Conservation (phyloP, 2,797 vertebrate genomes). For the Calcarius lapponicus region DNA sequence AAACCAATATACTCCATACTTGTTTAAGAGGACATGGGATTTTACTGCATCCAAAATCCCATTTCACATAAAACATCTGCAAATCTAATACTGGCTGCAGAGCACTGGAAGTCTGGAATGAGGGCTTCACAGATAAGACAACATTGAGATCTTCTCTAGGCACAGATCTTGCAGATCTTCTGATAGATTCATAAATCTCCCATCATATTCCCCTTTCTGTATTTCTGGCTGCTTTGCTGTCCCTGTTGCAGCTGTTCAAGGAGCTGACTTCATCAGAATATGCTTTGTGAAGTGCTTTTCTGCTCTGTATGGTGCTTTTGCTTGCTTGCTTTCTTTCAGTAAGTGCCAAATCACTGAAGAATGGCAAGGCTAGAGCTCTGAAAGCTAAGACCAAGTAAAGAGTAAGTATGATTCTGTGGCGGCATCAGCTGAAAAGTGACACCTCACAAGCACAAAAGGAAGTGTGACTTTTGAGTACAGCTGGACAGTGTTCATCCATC, state of each 20-base stretch:
- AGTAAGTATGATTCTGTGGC: background rate
- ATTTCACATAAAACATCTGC: background rate
- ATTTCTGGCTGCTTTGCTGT: constrained; percentile 8
- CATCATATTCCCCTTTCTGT: background rate
- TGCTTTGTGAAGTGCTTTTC: constrained; percentile 30
- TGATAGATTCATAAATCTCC: background rate
- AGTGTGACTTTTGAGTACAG: background rate
- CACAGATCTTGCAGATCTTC: background rate
- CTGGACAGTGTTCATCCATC: background rate
- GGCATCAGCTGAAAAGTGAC: constrained; percentile 14
- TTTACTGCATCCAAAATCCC: background rate
- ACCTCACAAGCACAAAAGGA: background rate
- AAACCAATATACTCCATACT: background rate
- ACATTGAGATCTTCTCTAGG: background rate
- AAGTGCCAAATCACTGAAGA: constrained; percentile 39
- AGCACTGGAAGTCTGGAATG: background rate
- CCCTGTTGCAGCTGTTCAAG: constrained; percentile 22
- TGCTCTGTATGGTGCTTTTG: constrained; percentile 2
- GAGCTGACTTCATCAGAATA: constrained; percentile 54
- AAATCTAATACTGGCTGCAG: background rate
- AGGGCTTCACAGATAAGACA: background rate
- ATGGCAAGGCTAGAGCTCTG: constrained; percentile 40
- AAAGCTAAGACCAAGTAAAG: constrained; percentile 27
- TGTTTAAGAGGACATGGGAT: background rate
- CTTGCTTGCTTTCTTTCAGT: constrained; percentile 28